Base-by-base conservation (phyloP, 2,888 invertebrate genomes). In the Drosophila setosimentum region DNA sequence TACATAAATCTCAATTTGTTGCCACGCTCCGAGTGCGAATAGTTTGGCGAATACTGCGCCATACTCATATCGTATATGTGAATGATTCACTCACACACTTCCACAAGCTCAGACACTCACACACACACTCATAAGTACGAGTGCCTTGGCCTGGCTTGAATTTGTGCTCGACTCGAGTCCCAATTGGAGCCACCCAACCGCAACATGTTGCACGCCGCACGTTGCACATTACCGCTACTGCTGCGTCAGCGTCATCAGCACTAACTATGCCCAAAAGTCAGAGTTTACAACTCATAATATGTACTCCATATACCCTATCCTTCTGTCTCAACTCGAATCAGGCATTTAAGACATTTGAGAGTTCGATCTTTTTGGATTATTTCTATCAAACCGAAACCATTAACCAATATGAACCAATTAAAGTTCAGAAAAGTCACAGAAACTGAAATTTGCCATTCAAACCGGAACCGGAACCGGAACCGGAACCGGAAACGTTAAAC, bases 1-100 rank as follows among this genome's bases (percentile, higher is more conserved):
- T 87, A 86, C 79, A 85, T 85, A 85, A 85, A 85, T 85, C 85
- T 85, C 87, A 85, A 85, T 85, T 85, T 85, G 85, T 82, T 82
- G 88, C 86, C 80, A 83, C 83, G 83, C 83, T 73, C 63, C 58
- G 71, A 81, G 83, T 88, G 85, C 82, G 88, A 85, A 84, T 87
- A 85, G 88, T 87, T 84, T 82, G 73, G 65, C 53, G 68, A 63
- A 68, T 75, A 59, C 75, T 54, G 71, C 70, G 58, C 54, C 64
- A 77, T 54, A 64, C 61, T 40, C 72, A 30, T 35, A 51, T 37
- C 24, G 35, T 40, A n/a, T 35, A 45, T 45, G 29, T 63, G 59
- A 45, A 70, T 78, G 73, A 77, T n/a, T 77, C 78, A 74, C 69
- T 55, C 32, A 40, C 61, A 61, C 29, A 57, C 21, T 45, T 30